Evolutionary conservation across 2,888 invertebrate species (phyloP), one percentile per base, ranked within the genome.

Genomic region (Achlya flavicornis): DNA sequence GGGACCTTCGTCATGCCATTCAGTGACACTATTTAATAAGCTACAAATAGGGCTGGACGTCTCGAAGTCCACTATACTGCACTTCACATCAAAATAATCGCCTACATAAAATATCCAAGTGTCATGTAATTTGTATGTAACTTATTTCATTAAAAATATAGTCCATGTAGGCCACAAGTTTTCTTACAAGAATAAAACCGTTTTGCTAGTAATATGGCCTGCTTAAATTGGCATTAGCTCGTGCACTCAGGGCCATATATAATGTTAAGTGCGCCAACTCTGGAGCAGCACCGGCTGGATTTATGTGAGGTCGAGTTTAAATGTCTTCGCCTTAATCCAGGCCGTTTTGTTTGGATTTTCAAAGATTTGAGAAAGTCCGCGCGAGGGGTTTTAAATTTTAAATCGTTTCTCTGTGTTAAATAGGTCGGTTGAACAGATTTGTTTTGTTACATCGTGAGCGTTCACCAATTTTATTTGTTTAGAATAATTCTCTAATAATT

Each of bases 161-260:
- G 10, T 35, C 11, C 32, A 32, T 32, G 61, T 32, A 33, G 32
- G 61, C 7, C 61, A 61, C 61, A 65, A 69, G 65, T 70, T 74
- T 72, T 69, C 72, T 68, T 70, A 68, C 71, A 70, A 70, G 74
- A 70, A 71, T 72, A 68, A 72, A 74, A 73, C 69, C 74, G 67
- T 76, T 75, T 68, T 70, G 65, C 69, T 63, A 66, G 75, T 77
- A 74, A 77, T 77, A 75, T 66, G 65, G 73, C 66, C 68, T 71
- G 73, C 70, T 79, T 78, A 80, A 78, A 78, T 72, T 71, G 75
- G 73, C 78, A 77, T 82, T 81, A 80, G 75, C 74, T 68, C 61
- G 63, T 72, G 75, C 73, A 72, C 76, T 71, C 65, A 63, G 62
- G 63, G 67, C 71, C 75, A 68, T 82, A 80, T 75, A 78, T 82